A percentile compares a stretch with the other conserved stretches of the same genome.
Conservation (phyloP, 2,797 vertebrate species). For the Amblyopsis hoosieri region DNA sequence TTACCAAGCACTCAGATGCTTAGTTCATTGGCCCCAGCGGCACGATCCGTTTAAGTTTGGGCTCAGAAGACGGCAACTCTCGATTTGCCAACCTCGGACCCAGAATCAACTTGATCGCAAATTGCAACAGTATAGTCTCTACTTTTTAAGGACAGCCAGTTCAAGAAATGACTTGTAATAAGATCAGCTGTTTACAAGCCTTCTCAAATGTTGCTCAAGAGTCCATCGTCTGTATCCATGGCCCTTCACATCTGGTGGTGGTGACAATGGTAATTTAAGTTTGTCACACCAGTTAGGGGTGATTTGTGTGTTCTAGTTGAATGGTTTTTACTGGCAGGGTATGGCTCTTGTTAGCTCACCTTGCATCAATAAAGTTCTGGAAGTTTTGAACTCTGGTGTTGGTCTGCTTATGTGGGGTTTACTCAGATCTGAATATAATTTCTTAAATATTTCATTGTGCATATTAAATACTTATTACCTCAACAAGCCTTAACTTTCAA, state of each 20-base stretch:
- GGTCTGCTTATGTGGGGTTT: constrained; percentile 25
- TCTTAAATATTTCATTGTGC: no score
- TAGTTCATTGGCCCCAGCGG: constrained; percentile 49
- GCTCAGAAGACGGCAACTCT: constrained; percentile 29
- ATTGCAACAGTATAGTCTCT: constrained; percentile 36
- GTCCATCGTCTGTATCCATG: constrained; percentile 47
- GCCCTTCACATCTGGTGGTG: constrained; percentile 40
- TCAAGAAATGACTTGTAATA: constrained; percentile 23
- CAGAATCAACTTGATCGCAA: constrained; percentile 32
- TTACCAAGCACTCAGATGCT: constrained; percentile 53
- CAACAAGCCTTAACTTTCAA: no score
- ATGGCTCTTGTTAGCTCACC: constrained; percentile 53
- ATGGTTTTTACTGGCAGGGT: constrained; percentile 51
- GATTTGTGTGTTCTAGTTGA: constrained; percentile 55
- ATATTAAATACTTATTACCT: no score
- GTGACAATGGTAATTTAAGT: constrained; percentile 29
- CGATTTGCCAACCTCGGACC: constrained; percentile 10
- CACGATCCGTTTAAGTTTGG: constrained; percentile 38
- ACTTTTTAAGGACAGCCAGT: constrained; percentile 45
- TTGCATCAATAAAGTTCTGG: constrained; percentile 73
- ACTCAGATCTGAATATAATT: not conserved
- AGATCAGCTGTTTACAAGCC: constrained; percentile 52
- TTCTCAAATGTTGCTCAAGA: constrained; percentile 52
- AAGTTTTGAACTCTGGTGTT: constrained; percentile 62
- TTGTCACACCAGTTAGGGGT: constrained; percentile 30